These are phyloP conservation scores for Punctoribates punctum DNA, from an alignment of 2,888 invertebrate genomes.

Conservation along the genomic window DNA sequence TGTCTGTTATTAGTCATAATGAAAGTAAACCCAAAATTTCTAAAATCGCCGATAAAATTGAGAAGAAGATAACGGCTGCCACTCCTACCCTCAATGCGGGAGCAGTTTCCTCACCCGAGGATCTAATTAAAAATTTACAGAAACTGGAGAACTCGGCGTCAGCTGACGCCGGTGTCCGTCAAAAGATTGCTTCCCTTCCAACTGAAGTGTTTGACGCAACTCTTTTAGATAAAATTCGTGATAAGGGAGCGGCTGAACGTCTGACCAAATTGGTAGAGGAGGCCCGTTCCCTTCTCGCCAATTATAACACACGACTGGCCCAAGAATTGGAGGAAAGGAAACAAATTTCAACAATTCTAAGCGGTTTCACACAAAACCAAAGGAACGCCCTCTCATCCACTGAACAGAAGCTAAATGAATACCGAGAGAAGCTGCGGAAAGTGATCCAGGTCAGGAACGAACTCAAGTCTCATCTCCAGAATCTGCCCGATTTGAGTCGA, in stretches of 20 bases:
- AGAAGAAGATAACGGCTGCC: neutral
- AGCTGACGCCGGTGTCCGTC: constrained; percentile 85
- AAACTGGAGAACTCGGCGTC: constrained; percentile 92
- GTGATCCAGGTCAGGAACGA: constrained; percentile 80
- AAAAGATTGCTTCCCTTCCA: constrained; percentile 87
- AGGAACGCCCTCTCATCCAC: constrained; percentile 78
- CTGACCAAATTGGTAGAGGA: constrained; percentile 79
- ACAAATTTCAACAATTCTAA: constrained; percentile 76
- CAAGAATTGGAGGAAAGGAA: constrained; percentile 86
- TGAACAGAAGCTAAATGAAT: constrained; percentile 85
- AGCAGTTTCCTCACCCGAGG: constrained; percentile 66
- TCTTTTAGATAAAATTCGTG: constrained; percentile 77
- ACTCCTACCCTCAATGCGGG: neutral
- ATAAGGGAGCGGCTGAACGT: constrained; percentile 72
- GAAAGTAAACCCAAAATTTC: constrained; percentile 49
- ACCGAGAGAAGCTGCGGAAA: constrained; percentile 81
- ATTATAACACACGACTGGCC: constrained; percentile 80
- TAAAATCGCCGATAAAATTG: constrained; percentile 45
- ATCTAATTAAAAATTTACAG: constrained; percentile 73
- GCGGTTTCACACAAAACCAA: constrained; percentile 74
- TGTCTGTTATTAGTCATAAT: constrained; percentile 8
- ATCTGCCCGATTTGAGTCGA: constrained; percentile 85
- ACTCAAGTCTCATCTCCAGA: constrained; percentile 86
- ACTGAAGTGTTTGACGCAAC: constrained; percentile 89
- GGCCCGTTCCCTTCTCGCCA: constrained; percentile 76